Base-by-base conservation (phyloP, 2,888 invertebrate genomes). In the Ophion costatus region DNA sequence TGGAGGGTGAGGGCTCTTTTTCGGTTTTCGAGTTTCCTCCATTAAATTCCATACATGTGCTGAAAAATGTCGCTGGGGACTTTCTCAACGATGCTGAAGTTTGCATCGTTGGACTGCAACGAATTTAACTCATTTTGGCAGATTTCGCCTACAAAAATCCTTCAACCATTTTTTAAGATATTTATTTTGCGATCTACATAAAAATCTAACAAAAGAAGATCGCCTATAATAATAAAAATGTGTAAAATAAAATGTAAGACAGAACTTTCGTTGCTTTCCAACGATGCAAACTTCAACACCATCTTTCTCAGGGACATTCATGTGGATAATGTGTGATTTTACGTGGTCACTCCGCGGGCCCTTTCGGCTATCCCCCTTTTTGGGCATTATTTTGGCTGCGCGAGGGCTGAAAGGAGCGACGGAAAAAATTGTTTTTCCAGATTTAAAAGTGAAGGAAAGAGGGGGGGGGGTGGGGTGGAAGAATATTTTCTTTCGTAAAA, bases 381-480 rank as follows among this genome's bases (percentile, higher is more conserved):
- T 69, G 14, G 14, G 22, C 69, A 24, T 7, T 14, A 51, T 29
- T 69, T 24, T 2, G 69, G n/a, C 24, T 24, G 20, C 17, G 22
- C 38, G 22, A 67, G 67, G 69, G 17, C 51, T 51, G 69, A 24
- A 29, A 51, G 29, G 24, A 69, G 17, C 51, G 17, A n/a, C 24
- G 17, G 69, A 51, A 69, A 69, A 67, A 67, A 69, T 51, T 51
- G 51, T 51, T 51, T 51, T 51, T 51, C 5, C 51, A 51, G 51
- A 51, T 51, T 17, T 51, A 51, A 51, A 14, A 51, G 51, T 51
- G 4, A 51, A 51, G 51, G 17, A 51, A 51, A 51, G 17, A 5
- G 11, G 17, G 17, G 38, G 9, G 38, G 7, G 38, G 38, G 14
- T 22, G 45, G 14, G 17, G 24, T 24, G 45, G 51, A 51, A 69